Base-by-base conservation (phyloP, 2,888 invertebrate species). In the Chymomyza amoena region DNA sequence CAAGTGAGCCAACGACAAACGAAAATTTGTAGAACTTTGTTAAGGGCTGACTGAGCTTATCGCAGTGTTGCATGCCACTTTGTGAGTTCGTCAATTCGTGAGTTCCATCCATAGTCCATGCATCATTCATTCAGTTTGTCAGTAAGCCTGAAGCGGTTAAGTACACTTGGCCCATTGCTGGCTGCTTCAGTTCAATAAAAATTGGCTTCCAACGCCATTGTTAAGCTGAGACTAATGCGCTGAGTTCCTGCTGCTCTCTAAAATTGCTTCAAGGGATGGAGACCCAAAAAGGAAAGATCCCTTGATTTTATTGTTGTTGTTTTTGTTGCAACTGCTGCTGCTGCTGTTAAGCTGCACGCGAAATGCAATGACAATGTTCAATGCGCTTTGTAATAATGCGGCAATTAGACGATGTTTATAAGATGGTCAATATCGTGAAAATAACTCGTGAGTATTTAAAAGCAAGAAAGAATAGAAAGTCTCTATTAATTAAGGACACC, bases 341-440 rank as follows among this genome's bases (percentile, higher is more conserved):
- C 25, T 57, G 57, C 20, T 25, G 18, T 25, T 57, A 57, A 57
- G 57, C 57, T 57, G 50, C 54, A 9, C 60, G 71, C 63, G 69
- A 69, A 70, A 70, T 80, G 78, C 83, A 78, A 75, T 75, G 80
- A 72, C 85, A 87, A 81, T 81, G 87, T 73, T 87, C 84, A 81
- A 87, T 87, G 78, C 72, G 80, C 70, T 84, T 68, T 84, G 69
- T 80, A 86, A 84, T 78, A 79, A 78, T 65, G 64, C 13, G 39
- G 39, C 66, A 78, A 74, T 15, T 13, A 13, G 39, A 4, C 39
- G 13, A 45, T 13, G 39, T 45, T 45, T 45, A 15, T 45, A 45
- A 45, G 59, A 52, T n/a, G 52, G 16, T 4, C 32, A 1, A 32
- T 7, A 32, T 32, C 32, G 32, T 5, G 32, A 32, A 32, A 32